These are phyloP conservation scores for Scophthalmus maximus DNA, from an alignment of 2,113 vertebrate species.

Conservation along the genomic window DNA sequence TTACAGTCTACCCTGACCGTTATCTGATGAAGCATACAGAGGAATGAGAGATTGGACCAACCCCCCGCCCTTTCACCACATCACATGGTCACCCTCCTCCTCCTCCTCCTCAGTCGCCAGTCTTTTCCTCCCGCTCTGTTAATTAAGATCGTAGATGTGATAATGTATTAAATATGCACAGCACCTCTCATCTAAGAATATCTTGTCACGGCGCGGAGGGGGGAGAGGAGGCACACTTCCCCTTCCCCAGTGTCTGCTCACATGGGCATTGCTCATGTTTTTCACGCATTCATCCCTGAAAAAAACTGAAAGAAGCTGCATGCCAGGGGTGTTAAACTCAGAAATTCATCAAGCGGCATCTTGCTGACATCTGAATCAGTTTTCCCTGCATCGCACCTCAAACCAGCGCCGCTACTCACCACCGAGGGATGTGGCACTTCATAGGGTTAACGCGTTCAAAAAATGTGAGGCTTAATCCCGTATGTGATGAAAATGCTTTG, in stretches of 20 bases:
- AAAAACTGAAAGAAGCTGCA: neutral
- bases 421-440: slow-evolving; percentile 5
- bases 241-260: slow-evolving; percentile 26
- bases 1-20: slow-evolving; percentile 47
- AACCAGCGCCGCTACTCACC: neutral
- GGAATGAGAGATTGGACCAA: slow-evolving; percentile 59
- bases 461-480: slow-evolving; percentile 49
- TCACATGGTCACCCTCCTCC: slow-evolving; percentile 50
- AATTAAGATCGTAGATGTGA: slow-evolving; percentile 78
- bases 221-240: slow-evolving; percentile 13
- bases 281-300: slow-evolving; percentile 27
- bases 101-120: slow-evolving; percentile 43
- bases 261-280: slow-evolving; percentile 24
- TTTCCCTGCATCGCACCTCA: neutral
- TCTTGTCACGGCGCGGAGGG: slow-evolving; percentile 54
- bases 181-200: slow-evolving; percentile 79
- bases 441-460: slow-evolving; percentile 35
- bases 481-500: slow-evolving; percentile 58
- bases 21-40: slow-evolving; percentile 64
- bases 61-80: slow-evolving; percentile 33
- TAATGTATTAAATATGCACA: slow-evolving; percentile 79
- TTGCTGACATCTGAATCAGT: neutral
- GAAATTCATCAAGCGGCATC: slow-evolving; percentile 14
- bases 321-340: neutral
- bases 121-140: slow-evolving; percentile 57